Base-by-base conservation (phyloP, 2,888 invertebrate species). In the Amitus sp. region DNA sequence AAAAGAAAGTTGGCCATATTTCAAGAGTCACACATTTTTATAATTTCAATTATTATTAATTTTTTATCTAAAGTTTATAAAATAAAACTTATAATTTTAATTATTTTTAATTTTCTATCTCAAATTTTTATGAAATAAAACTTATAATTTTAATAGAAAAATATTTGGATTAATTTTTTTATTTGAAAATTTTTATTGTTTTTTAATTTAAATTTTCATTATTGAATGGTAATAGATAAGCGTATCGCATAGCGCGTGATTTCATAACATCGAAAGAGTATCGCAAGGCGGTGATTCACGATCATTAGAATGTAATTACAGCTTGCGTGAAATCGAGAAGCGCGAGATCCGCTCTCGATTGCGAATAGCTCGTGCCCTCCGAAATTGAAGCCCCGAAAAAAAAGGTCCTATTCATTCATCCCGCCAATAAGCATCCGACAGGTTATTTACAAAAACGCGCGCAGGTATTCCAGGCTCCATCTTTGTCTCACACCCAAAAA, bases 341-440 rank as follows among this genome's bases (percentile, higher is more conserved):
- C 33, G 23, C 20, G 37, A 39, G 37, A 49, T 19, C 15, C 19
- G 40, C 27, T 18, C 23, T 18, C n/a, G 42, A 42, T 40, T 18
- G 42, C 12, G 18, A 40, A 42, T 28, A 50, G 30, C 50, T 50
- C 34, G 51, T 51, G 51, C 51, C 43, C 43, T 18, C 43, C 43
- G 33, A 46, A 56, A 49, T 56, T 56, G 23, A 28, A 27, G 49
- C 30, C 45, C 46, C 23, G 17, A 33, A 46, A 50, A 57, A 30
- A 50, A 57, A 6, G 15, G 40, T 30, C 49, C 19, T 48, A 50
- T 56, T 50, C 42, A 50, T 57, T 57, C 28, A 34, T 45, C 55
- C n/a, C 27, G 15, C 20, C 23, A 20, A 6, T 23, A 15, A 27
- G 12, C 23, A 3, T n/a, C 10, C 27, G 33, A 30, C 18, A n/a